These are phyloP conservation scores for Centruroides sculpturatus DNA, from an alignment of 1,140 invertebrate species.

Conservation along the genomic window DNA sequence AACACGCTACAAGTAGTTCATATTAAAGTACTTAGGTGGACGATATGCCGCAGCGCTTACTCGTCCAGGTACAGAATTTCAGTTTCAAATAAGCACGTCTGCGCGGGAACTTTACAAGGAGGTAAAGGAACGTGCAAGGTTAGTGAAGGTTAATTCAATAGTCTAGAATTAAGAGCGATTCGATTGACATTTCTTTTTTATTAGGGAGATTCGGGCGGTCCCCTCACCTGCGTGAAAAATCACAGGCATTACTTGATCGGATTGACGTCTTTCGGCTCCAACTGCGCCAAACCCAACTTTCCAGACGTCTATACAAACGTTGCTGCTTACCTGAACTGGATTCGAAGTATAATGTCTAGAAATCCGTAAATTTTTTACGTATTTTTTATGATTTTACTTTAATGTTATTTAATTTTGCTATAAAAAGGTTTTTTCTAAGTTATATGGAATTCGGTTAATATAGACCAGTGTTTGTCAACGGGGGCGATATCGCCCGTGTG, in stretches of 20 bases:
- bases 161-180: too few relatives aligned
- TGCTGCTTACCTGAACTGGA: constrained; percentile 3
- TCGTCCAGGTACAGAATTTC: constrained; percentile 9
- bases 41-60: constrained; percentile 22
- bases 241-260: constrained; percentile 33
- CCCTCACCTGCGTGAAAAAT: constrained; percentile 34
- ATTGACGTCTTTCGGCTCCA: constrained; percentile 44
- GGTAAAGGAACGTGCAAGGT: constrained; percentile 16
- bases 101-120: constrained; percentile 13
- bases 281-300: constrained; percentile 38
- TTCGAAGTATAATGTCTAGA: neutral
- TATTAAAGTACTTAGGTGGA: constrained; percentile 43
- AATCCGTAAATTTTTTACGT: neutral
- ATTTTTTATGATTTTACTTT: too few relatives aligned
- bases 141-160: too few relatives aligned
- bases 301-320: constrained; percentile 46
- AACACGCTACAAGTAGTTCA: constrained; percentile 39
- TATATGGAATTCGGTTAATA: too few relatives aligned
- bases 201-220: constrained; percentile 60
- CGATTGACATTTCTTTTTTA: neutral
- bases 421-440: too few relatives aligned
- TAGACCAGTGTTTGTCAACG: too few relatives aligned
- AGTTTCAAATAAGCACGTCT: constrained; percentile 11
- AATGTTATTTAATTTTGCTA: too few relatives aligned
- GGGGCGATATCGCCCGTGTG: too few relatives aligned